Base-by-base conservation (phyloP, 2,888 invertebrate species). In the Epicampocera succincta region DNA sequence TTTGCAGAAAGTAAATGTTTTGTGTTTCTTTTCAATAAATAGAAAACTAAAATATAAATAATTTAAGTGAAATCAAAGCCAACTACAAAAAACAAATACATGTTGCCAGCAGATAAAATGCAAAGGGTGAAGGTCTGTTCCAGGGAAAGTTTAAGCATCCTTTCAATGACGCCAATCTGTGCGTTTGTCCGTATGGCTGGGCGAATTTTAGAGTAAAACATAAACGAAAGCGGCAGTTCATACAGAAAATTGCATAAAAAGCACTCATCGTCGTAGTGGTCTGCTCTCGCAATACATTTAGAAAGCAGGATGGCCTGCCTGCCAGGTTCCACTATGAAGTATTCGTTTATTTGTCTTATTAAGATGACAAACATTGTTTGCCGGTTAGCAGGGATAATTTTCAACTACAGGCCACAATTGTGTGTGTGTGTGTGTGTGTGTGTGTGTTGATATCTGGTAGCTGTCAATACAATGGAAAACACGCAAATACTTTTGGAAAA, bases 401-500 rank as follows among this genome's bases (percentile, higher is more conserved):
- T 15, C 29, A 60, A 68, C 42, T 58, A 42, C 48, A 66, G 25
- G 40, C 15, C 29, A 33, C 8, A 12, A 17, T 21, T n/a, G 19
- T 9, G 12, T 2, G 8, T 15, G 12, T 56, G 15, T 19, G 13
- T 2, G 8, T 54, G 6, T 9, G 12, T 2, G 8, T 15, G 12
- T 56, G 15, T 19, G 13, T 2, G 8, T 54, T 2, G 33, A 54
- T 63, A n/a, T 33, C n/a, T 40, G 12, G 52, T 9, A 13, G 58
- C 15, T 78, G 73, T 65, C 81, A 65, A 74, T 69, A 58, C 60
- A 77, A 74, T 69, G 69, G 65, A 74, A 82, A 77, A 54, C 13
- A 4, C 25, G 17, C 9, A 48, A 54, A 66, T 50, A 33, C 12
- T 8, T 17, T 48, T 6, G 54, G 21, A 40, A 19, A 17, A 15